Evolutionary conservation across 2,888 invertebrate species (phyloP).

Genomic region (Coenonympha arcania): DNA sequence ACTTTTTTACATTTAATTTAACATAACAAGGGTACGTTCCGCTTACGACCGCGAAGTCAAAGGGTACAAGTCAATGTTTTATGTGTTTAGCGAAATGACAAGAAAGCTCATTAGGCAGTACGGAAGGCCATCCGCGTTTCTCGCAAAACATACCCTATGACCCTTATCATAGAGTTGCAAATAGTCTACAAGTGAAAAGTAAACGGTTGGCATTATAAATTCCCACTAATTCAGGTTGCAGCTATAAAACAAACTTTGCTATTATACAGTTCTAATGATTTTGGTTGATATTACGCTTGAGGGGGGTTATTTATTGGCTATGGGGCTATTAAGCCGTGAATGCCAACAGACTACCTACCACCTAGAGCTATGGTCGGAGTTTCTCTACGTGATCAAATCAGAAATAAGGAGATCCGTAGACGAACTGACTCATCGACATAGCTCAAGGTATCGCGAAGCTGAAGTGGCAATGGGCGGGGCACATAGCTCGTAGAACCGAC

Average conservation of each 20-base stretch:
- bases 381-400: background rate
- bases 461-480: no score
- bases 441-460: no score
- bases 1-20: no score
- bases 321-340: background rate
- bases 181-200: background rate
- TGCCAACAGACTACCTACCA: background rate
- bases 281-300: slow-evolving; percentile 6
- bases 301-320: slow-evolving; percentile 9
- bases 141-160: background rate
- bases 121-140: background rate
- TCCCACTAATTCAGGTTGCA: slow-evolving; percentile 8
- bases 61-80: background rate
- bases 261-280: slow-evolving; percentile 13
- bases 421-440: no score
- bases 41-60: slow-evolving; percentile 2
- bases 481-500: no score
- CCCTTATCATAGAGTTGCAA: background rate
- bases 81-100: slow-evolving; percentile 6
- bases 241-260: slow-evolving; percentile 11
- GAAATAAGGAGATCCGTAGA: background rate
- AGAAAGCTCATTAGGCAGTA: slow-evolving; percentile 4
- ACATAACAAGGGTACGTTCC: background rate
- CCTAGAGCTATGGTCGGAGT: no score
- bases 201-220: slow-evolving; percentile 8